Percentiles rank a stretch among this genome's conserved stretches.
Conservation (phyloP, 2,888 invertebrate genomes). For the Polydrusus pterygomalis region DNA sequence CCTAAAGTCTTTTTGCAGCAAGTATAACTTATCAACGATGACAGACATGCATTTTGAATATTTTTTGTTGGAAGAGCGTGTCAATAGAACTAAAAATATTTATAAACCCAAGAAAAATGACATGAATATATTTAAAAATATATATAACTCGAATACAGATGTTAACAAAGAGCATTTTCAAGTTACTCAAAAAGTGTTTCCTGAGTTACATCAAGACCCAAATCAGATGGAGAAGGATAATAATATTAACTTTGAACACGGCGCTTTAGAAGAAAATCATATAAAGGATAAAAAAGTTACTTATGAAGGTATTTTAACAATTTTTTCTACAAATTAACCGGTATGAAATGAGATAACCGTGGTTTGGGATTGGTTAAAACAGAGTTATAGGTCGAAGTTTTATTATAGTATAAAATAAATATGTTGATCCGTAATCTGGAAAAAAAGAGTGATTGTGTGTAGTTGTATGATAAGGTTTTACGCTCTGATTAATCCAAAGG, state of each 20-base stretch:
- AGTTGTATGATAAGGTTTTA: too few species aligned
- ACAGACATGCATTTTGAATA: constrained; percentile 10
- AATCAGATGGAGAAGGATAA: neutral
- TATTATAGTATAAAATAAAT: too few species aligned
- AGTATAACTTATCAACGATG: neutral
- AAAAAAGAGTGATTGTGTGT: too few species aligned
- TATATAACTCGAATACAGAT: neutral
- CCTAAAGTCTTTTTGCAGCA: neutral
- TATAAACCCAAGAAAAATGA: neutral
- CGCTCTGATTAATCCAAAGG: too few species aligned
- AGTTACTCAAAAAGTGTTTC: neutral
- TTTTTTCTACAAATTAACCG: too few species aligned
- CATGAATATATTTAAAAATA: neutral
- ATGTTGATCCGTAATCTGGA: too few species aligned
- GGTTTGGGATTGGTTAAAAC: too few species aligned
- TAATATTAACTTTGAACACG: neutral
- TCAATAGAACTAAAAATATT: neutral
- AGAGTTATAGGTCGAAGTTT: too few species aligned
- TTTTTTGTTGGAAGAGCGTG: constrained; percentile 2
- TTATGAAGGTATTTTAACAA: too few species aligned
- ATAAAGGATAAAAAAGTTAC: neutral
- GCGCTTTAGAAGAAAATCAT: neutral
- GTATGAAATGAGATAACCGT: too few species aligned
- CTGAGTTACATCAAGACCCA: neutral
- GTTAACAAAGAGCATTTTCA: neutral